These are phyloP conservation scores for Panulirus ornatus DNA, from an alignment of 1,140 invertebrate genomes.

Conservation along the genomic window DNA sequence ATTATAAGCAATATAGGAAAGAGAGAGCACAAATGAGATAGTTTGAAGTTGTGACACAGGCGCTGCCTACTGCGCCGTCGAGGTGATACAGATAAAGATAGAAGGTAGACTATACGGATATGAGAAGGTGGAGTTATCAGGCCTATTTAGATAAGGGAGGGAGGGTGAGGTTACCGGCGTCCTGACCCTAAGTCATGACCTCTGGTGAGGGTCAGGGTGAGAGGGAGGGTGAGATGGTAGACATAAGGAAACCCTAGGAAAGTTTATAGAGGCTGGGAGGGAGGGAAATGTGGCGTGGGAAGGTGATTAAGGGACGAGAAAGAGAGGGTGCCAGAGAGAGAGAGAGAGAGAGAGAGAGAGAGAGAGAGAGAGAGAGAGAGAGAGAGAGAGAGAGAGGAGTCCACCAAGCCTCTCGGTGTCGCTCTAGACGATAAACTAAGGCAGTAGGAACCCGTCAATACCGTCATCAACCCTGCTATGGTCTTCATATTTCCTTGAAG, in stretches of 20 bases:
- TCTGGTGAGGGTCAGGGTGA: not conserved
- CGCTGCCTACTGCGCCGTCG: not conserved
- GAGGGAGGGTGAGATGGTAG: not conserved
- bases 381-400: not conserved
- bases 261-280: too few species aligned
- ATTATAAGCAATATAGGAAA: too few species aligned
- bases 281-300: not conserved
- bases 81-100: not conserved
- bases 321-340: not conserved
- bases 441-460: too few species aligned
- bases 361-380: not conserved
- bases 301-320: too few species aligned
- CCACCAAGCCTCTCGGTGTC: too few species aligned
- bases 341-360: not conserved
- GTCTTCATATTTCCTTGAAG: too few species aligned
- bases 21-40: not conserved
- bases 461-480: too few species aligned
- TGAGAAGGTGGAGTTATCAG: not conserved
- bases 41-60: not conserved
- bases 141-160: slow-evolving; percentile 8
- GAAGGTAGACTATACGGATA: not conserved
- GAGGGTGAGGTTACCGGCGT: not conserved
- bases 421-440: too few species aligned
- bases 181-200: not conserved
- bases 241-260: not conserved